Evolutionary conservation across 2,888 invertebrate genomes (phyloP).

Genomic region (Bugulina stolonifera): DNA sequence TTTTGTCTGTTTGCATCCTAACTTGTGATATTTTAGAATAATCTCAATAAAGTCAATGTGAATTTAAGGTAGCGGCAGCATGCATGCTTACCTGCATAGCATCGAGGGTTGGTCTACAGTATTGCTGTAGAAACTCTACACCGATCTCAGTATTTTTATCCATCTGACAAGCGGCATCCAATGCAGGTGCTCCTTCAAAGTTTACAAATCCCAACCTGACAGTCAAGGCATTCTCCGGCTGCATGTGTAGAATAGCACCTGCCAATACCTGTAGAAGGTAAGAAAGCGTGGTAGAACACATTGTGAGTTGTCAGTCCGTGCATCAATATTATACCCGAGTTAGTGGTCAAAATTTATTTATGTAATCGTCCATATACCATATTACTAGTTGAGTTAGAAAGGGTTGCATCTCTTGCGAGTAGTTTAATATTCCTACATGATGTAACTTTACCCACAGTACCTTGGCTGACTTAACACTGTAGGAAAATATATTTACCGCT

Average conservation of each 20-base stretch:
- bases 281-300: too few relatives aligned
- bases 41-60: too few relatives aligned
- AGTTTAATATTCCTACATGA: neutral
- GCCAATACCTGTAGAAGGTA: slow-evolving; percentile 42
- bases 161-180: slow-evolving; percentile 37
- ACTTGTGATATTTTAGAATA: too few relatives aligned
- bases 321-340: too few relatives aligned
- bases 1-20: too few relatives aligned
- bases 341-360: neutral
- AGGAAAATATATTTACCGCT: slow-evolving; percentile 42
- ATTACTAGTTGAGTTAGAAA: neutral
- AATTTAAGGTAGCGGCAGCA: too few relatives aligned
- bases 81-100: slow-evolving; percentile 47
- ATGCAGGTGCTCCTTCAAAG: slow-evolving; percentile 43
- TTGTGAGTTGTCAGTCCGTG: too few relatives aligned
- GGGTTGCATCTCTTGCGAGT: neutral
- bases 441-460: neutral
- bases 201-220: slow-evolving; percentile 47
- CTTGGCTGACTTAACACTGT: too few relatives aligned
- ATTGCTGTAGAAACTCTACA: slow-evolving; percentile 38
- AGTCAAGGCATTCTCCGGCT: slow-evolving; percentile 44
- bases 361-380: too few relatives aligned
- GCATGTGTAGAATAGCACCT: slow-evolving; percentile 46
- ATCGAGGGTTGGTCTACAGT: slow-evolving; percentile 38
- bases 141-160: slow-evolving; percentile 37